Base-by-base conservation (phyloP, 1,140 invertebrate genomes). In the Drosophila bipectinata region DNA sequence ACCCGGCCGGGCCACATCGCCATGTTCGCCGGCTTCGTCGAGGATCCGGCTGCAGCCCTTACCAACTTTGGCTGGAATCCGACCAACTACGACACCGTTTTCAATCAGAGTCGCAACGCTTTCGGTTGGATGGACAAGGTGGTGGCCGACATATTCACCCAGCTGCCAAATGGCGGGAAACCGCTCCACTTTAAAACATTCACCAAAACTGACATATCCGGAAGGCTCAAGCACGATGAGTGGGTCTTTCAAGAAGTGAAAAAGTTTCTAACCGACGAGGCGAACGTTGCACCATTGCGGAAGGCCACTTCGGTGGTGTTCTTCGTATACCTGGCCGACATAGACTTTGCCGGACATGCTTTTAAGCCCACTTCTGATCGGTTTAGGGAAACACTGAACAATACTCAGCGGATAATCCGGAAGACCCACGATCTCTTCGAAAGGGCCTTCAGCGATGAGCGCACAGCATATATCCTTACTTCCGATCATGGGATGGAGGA, bases 51-150 rank as follows among this genome's bases (percentile, higher is more conserved):
- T 80, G 66, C 98, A 30, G 94, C 99, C 41, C 95, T 97, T 9
- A 98, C 95, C 92, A 97, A 98, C 18, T 99, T 98, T 97, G 97
- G 98, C 92, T 95, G 97, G 91, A 99, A 99, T 93, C 97, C 97
- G 9, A 96, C 99, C 12, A 95, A 97, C 83, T 99, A 99, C 94
- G 98, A 99, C 93, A 98, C 97, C 18, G 94, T 99, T 2, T 98
- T 99, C 81, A 99, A 99, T 93, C 94, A 97, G 91, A 98, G 79
- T 30, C n/a, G 41, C 0, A 60, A 53, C 8, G 92, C 94, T 4
- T 93, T 93, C 81, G 93, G 95, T 4, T 99, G 98, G 96, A 24
- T 7, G 15, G 41, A 56, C 15, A 10, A 4, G 3, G 7, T 5
- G 4, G 64, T 68, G 7, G 30, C 62, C 10, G 34, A 39, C 1